Evolutionary conservation across 2,113 vertebrate species (phyloP).

Genomic region (Sciurus niger): DNA sequence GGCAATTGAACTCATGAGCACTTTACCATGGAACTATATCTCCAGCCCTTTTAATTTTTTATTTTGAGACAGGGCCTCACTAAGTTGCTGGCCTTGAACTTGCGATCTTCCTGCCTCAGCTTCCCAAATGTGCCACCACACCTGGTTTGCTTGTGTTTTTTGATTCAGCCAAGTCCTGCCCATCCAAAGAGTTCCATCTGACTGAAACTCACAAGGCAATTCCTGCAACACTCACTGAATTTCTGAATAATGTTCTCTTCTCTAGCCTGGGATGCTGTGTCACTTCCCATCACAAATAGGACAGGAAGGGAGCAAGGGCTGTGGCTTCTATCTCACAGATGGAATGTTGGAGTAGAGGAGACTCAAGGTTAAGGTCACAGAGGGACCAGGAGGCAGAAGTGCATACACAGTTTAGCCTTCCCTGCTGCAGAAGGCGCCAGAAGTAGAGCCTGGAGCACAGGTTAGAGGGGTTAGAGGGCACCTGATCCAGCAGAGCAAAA

Average conservation of each 20-base stretch:
- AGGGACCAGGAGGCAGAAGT: neutral
- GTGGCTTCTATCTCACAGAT: neutral
- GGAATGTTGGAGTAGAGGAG: neutral
- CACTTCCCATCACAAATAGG: neutral
- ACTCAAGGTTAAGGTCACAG: neutral
- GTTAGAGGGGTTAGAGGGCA: neutral
- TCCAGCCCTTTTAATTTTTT: no score
- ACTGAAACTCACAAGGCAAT: neutral
- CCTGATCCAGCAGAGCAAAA: neutral
- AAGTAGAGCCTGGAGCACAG: neutral
- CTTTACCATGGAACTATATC: neutral
- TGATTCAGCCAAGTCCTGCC: neutral
- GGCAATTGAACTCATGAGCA: neutral
- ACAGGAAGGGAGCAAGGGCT: neutral
- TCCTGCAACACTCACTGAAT: neutral
- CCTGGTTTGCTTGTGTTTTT: neutral
- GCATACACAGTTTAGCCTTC: neutral
- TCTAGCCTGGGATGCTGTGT: neutral
- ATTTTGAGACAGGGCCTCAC: no score
- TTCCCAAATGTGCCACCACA: no score
- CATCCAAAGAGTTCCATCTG: conserved; percentile 28
- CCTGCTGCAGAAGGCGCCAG: neutral
- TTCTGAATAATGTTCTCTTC: neutral
- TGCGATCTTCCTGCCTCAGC: no score
- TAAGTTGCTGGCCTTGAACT: no score